Conservation (phyloP, 2,888 invertebrate species). For the Dryococelus australis region DNA sequence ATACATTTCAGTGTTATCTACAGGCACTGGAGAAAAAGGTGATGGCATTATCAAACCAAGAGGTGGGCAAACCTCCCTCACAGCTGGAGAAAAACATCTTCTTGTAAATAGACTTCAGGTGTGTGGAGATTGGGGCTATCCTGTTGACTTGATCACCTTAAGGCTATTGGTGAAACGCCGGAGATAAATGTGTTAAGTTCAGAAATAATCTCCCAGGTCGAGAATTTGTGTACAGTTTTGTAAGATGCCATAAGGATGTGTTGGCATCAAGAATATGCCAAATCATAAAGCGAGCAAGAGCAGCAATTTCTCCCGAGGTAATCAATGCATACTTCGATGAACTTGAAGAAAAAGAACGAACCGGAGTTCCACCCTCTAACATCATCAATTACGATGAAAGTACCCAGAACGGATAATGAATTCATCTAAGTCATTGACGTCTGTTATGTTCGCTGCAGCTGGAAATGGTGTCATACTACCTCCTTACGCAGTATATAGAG, state of each 20-base stretch:
- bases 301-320: conserved; percentile 21
- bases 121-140: background rate
- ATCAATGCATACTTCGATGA: conserved; percentile 33
- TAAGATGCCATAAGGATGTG: background rate
- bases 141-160: background rate
- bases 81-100: background rate
- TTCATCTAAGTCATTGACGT: conserved; percentile 51
- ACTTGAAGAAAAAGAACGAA: background rate
- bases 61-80: background rate
- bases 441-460: conserved; percentile 41
- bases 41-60: background rate
- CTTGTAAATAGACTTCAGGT: background rate
- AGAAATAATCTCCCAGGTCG: background rate
- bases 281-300: conserved; percentile 11
- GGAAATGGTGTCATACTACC: conserved; percentile 54
- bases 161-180: background rate
- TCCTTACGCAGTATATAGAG: conserved; percentile 55
- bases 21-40: background rate
- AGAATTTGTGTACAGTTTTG: background rate
- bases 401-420: conserved; percentile 54
- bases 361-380: conserved; percentile 16
- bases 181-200: background rate
- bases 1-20: background rate
- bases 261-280: too few relatives aligned
- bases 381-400: conserved; percentile 56